Base-by-base conservation (phyloP, 2,888 invertebrate species). In the Zygogramma bicolorata region DNA sequence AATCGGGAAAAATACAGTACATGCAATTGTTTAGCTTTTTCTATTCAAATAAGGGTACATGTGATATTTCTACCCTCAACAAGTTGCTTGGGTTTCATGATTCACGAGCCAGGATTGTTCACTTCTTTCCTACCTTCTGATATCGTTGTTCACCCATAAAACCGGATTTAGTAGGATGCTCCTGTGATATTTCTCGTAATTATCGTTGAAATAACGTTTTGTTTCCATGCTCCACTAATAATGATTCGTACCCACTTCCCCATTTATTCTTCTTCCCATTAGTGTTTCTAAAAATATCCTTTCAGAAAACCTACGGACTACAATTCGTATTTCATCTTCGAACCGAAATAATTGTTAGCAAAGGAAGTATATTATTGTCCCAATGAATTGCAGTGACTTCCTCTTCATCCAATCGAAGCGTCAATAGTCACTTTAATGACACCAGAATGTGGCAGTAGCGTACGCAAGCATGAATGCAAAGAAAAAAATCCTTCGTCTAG, bases 351-450 rank as follows among this genome's bases (percentile, higher is more conserved):
- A 46, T 63, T 63, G 46, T 31, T 49, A 40, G 29, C 63, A n/a
- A 46, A 78, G 79, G 77, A 80, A 78, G 75, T 74, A 29, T 67
- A 70, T 74, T 73, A 77, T 76, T 72, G 75, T 77, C 77, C 76
- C 71, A 71, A 66, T 68, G 79, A 77, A 79, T 76, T 79, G 79
- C 79, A 79, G 71, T 71, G 74, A 79, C 77, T 80, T 80, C 79
- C 80, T 79, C 74, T 79, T 77, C 70, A 73, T 68, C 66, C 71
- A 79, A 79, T 76, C 74, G 75, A 79, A 78, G 76, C 77, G 82
- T 82, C 82, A 83, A 82, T 60, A 60, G 60, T 60, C 27, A 42
- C 40, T 62, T 62, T 22, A 63, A 46, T 27, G 42, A 63, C 53
- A 53, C 27, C 27, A 53, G 53, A 25, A 53, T 53, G 53, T 53